phyloP scores from a whole-genome alignment of 2,797 vertebrate species.

The Gallinago stenura region DNA sequence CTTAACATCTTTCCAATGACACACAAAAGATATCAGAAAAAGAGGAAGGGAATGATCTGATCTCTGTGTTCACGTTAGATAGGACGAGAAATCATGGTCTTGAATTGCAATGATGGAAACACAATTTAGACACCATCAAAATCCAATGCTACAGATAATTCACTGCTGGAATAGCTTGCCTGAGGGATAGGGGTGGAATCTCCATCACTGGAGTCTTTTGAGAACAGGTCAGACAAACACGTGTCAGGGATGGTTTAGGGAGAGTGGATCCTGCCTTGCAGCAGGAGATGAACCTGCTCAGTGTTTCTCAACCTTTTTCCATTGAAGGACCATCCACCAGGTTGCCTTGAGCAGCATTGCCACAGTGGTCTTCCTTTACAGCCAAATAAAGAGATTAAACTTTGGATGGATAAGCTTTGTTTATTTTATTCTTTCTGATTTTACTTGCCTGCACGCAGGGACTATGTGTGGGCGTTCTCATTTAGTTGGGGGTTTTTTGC shows the following conservation, averaged over 20 bases:
- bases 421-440: neutral
- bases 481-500: neutral
- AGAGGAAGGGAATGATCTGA: neutral
- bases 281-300: neutral
- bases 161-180: neutral
- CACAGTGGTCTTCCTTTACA: neutral
- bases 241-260: neutral
- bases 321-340: neutral
- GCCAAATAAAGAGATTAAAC: neutral
- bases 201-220: neutral
- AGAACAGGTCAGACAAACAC: neutral
- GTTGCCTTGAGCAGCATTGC: neutral
- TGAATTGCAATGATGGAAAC: rapidly evolving
- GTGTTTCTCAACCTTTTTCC: neutral
- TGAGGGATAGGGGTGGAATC: neutral
- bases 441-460: neutral
- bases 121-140: neutral
- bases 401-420: neutral
- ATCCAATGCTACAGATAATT: neutral
- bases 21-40: neutral
- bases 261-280: neutral
- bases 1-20: rapidly evolving
- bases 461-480: neutral
- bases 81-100: neutral
- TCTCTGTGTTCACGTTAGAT: neutral